These are phyloP conservation scores for Pterostichus niger DNA, from an alignment of 2,888 invertebrate genomes.

Conservation along the genomic window DNA sequence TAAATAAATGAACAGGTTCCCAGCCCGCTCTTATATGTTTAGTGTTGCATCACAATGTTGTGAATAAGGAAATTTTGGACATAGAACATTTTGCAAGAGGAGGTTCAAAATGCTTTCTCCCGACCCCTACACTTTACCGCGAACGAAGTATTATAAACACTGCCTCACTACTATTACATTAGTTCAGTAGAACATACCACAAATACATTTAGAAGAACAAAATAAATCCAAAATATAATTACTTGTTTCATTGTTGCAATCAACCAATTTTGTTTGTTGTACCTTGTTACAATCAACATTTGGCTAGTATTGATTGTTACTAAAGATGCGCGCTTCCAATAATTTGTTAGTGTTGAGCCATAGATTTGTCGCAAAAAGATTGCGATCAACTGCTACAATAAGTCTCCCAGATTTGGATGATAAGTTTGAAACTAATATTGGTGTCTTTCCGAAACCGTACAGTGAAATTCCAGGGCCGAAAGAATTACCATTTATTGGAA, in stretches of 20 bases:
- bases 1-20: no score
- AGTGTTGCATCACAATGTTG: constrained; percentile 9
- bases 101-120: constrained; percentile 57
- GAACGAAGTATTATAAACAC: constrained; percentile 61
- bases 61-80: constrained; percentile 19
- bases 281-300: not conserved
- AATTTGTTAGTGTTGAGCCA: constrained; percentile 12
- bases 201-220: not conserved
- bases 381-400: constrained; percentile 44
- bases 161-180: constrained; percentile 1
- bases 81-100: not conserved
- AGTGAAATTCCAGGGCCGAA: constrained; percentile 86
- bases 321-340: constrained; percentile 8
- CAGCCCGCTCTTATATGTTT: not conserved
- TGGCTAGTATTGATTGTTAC: not conserved
- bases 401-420: constrained; percentile 66
- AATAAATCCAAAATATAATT: not conserved
- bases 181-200: constrained; percentile 31
- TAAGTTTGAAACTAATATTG: constrained; percentile 66
- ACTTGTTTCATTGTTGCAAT: not conserved
- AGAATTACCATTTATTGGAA: constrained; percentile 86
- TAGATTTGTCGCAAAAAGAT: constrained; percentile 25
- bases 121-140: constrained; percentile 15
- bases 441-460: constrained; percentile 77
- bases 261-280: not conserved